These are phyloP conservation scores for Forbesichthys agassizii DNA, from an alignment of 2,113 vertebrate genomes.

Conservation along the genomic window DNA sequence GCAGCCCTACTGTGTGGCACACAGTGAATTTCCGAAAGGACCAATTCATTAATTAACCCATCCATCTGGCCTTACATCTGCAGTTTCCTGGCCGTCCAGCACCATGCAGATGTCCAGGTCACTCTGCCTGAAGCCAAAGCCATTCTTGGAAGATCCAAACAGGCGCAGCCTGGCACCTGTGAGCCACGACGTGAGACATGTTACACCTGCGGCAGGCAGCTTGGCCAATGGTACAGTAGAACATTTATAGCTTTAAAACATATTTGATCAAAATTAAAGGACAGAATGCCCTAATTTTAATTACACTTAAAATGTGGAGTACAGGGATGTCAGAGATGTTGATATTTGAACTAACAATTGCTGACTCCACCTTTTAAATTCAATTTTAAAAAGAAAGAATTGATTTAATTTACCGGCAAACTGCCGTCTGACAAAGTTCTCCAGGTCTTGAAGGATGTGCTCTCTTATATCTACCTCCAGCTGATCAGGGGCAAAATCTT, in stretches of 20 bases:
- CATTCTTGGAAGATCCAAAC: slow-evolving; percentile 96
- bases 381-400: background rate
- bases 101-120: slow-evolving; percentile 96
- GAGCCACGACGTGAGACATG: slow-evolving; percentile 22
- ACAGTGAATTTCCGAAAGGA: too few relatives aligned
- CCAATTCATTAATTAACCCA: too few relatives aligned
- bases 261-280: too few relatives aligned
- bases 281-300: too few relatives aligned
- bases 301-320: too few relatives aligned
- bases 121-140: slow-evolving; percentile 94
- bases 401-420: slow-evolving; percentile 80
- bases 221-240: background rate
- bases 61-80: slow-evolving; percentile 74
- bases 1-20: too few relatives aligned
- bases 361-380: background rate
- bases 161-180: slow-evolving; percentile 86
- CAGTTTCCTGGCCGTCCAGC: slow-evolving; percentile 84
- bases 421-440: slow-evolving; percentile 84
- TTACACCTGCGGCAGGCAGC: background rate
- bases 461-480: slow-evolving; percentile 86
- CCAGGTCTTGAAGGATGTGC: slow-evolving; percentile 85
- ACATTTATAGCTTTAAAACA: too few relatives aligned
- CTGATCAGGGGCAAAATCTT: slow-evolving; percentile 85
- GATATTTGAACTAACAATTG: background rate
- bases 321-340: too few relatives aligned